A percentile compares a stretch with the other conserved stretches of the same genome.
Conservation (phyloP, 2,888 invertebrate genomes). For the Psylliodes chrysocephalus region DNA sequence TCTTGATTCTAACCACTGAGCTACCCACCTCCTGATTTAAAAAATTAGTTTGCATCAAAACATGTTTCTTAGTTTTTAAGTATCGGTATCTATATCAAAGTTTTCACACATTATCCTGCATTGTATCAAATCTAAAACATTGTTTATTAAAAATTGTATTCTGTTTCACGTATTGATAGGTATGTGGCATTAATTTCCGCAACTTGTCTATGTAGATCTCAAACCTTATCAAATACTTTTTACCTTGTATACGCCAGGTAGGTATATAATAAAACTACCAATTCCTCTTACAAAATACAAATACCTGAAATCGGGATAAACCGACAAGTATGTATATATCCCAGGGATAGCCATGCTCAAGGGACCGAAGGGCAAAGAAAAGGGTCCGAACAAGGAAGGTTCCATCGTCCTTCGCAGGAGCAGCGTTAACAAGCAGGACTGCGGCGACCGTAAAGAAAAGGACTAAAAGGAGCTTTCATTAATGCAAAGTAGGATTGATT, state of each 20-base stretch:
- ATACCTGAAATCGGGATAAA: constrained; percentile 24
- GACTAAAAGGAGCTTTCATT: constrained; percentile 53
- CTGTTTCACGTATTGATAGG: too few species aligned
- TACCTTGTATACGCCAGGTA: background rate
- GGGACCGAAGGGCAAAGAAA: constrained; percentile 24
- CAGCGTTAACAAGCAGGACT: constrained; percentile 50
- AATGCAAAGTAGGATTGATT: constrained; percentile 58
- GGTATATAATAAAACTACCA: background rate
- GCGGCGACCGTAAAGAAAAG: constrained; percentile 53
- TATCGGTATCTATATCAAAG: too few species aligned
- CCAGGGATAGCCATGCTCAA: constrained; percentile 16
- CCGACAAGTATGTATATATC: constrained; percentile 24
- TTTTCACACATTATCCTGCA: too few species aligned
- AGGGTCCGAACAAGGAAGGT: constrained; percentile 21
- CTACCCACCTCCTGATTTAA: too few species aligned
- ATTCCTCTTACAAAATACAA: constrained; percentile 1
- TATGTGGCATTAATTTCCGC: too few species aligned
- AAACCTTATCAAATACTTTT: too few species aligned
- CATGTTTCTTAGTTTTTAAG: too few species aligned
- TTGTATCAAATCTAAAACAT: too few species aligned
- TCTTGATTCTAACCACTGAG: too few species aligned
- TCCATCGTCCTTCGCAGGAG: constrained; percentile 34
- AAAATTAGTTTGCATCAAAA: too few species aligned
- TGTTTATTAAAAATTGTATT: too few species aligned
- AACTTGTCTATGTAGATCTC: too few species aligned